Conservation (phyloP, 2,113 vertebrate genomes). For the Pangasianodon hypophthalmus region DNA sequence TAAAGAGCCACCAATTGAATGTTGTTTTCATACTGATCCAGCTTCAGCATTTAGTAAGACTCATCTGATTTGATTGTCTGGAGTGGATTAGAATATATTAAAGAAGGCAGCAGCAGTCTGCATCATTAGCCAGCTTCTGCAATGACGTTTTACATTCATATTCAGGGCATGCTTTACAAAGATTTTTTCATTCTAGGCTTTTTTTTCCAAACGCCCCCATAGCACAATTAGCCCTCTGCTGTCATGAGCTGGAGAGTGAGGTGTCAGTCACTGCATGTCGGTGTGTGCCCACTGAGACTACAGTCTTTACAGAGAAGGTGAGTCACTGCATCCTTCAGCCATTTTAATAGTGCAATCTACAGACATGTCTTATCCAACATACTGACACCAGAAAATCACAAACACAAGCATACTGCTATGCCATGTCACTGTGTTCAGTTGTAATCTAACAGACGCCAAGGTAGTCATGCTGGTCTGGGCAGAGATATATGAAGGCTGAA, state of each 20-base stretch:
- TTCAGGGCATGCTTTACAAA: slow-evolving; percentile 48
- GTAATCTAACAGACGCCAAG: slow-evolving; percentile 22
- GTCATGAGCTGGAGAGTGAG: slow-evolving; percentile 55
- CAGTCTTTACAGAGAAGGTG: slow-evolving; percentile 32
- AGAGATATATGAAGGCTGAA: slow-evolving; percentile 5
- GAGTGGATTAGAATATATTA: slow-evolving; percentile 20
- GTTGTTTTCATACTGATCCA: slow-evolving; percentile 1
- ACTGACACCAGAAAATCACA: slow-evolving; percentile 26
- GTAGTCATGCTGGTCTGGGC: neutral
- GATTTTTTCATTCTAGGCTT: slow-evolving; percentile 41
- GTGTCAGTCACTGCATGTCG: slow-evolving; percentile 52
- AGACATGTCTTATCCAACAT: slow-evolving; percentile 13
- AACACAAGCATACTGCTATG: neutral
- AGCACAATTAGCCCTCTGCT: slow-evolving; percentile 57
- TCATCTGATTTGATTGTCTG: slow-evolving; percentile 19
- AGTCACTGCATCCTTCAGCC: slow-evolving; percentile 41
- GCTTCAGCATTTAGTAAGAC: neutral
- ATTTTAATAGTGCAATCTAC: slow-evolving; percentile 19
- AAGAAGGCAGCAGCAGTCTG: neutral
- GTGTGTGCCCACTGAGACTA: slow-evolving; percentile 41
- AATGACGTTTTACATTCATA: slow-evolving; percentile 50
- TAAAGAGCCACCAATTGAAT: neutral
- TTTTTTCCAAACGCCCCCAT: slow-evolving; percentile 40
- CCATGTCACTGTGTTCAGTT: slow-evolving; percentile 18
- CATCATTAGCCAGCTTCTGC: slow-evolving; percentile 11